phyloP scores from a whole-genome alignment of 2,888 invertebrate species.

The Conops quadrifasciatus region DNA sequence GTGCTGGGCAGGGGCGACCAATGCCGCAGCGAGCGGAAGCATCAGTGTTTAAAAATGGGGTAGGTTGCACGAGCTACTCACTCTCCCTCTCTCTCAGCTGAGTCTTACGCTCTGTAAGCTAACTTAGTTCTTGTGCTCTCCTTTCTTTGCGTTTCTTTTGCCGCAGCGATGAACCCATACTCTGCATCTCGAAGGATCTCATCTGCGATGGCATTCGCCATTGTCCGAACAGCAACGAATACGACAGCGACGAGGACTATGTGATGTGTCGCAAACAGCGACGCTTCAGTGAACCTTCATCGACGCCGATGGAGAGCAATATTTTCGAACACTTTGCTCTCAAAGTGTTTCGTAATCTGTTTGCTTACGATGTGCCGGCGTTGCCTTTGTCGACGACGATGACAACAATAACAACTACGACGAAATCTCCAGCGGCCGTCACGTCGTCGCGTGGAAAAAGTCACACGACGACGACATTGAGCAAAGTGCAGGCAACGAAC shows the following conservation, averaged over 20 bases:
- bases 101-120: neutral
- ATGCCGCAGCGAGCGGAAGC: slow-evolving; percentile 57
- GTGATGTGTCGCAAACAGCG: slow-evolving; percentile 60
- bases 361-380: slow-evolving; percentile 57
- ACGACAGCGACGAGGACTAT: slow-evolving; percentile 66
- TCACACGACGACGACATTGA: slow-evolving; percentile 47
- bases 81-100: neutral
- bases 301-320: slow-evolving; percentile 55
- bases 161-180: slow-evolving; percentile 59
- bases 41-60: slow-evolving; percentile 63
- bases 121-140: neutral
- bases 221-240: slow-evolving; percentile 73
- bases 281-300: slow-evolving; percentile 50
- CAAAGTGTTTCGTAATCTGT: slow-evolving; percentile 62
- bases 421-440: slow-evolving; percentile 19
- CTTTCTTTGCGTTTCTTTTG: neutral
- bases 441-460: slow-evolving; percentile 39
- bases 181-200: slow-evolving; percentile 73
- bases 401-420: slow-evolving; percentile 23
- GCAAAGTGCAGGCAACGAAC: slow-evolving; percentile 46
- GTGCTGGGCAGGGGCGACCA: slow-evolving; percentile 62
- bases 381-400: slow-evolving; percentile 40
- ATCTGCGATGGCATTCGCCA: slow-evolving; percentile 75
- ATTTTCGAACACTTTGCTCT: slow-evolving; percentile 62
- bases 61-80: slow-evolving; percentile 48